Evolutionary conservation across 1,140 invertebrate genomes (phyloP).

Genomic region (Latrodectus geometricus): DNA sequence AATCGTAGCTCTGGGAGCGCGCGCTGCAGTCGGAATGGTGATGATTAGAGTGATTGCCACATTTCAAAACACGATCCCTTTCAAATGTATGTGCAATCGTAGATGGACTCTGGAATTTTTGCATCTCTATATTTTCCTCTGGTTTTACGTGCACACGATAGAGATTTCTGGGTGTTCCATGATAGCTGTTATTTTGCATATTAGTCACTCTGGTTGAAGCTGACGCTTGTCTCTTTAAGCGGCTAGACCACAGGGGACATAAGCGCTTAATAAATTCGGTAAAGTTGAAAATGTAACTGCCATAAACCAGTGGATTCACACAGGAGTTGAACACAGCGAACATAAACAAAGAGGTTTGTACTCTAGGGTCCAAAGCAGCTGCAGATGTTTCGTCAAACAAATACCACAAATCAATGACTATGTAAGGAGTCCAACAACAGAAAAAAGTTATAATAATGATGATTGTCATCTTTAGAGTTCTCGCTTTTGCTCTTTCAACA

Average conservation of each 20-base stretch:
- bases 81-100: no score
- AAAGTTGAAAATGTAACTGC: constrained; percentile 72
- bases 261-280: constrained; percentile 31
- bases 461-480: constrained; percentile 84
- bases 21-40: no score
- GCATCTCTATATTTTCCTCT: no score
- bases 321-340: constrained; percentile 79
- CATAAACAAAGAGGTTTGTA: constrained; percentile 76
- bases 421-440: constrained; percentile 85
- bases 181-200: background rate
- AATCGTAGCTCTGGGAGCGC: no score
- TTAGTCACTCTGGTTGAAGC: background rate
- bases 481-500: constrained; percentile 69
- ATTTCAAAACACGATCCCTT: no score
- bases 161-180: no score
- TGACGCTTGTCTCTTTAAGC: background rate
- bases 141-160: no score
- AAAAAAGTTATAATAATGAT: constrained; percentile 84
- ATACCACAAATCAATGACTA: constrained; percentile 80
- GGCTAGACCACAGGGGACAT: background rate
- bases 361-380: constrained; percentile 71
- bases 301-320: constrained; percentile 85
- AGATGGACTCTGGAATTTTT: no score
- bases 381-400: constrained; percentile 64
- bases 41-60: no score